These are phyloP conservation scores for Pelecanus crispus DNA, from an alignment of 2,113 vertebrate genomes.

Conservation along the genomic window DNA sequence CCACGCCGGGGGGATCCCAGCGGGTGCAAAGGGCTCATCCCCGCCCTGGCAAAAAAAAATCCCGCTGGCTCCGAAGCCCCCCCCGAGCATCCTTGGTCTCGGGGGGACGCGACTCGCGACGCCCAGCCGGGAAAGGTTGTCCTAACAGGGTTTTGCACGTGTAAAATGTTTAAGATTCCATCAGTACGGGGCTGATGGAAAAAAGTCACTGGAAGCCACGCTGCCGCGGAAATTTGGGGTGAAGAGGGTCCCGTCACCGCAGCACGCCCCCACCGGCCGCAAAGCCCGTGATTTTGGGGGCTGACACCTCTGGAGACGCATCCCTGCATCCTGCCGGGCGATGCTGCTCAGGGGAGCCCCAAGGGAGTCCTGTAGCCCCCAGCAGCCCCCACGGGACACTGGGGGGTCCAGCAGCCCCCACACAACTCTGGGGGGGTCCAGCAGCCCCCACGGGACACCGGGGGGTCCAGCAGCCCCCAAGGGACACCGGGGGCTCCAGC, in stretches of 20 bases:
- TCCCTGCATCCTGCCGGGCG: background rate
- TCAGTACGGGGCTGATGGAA: background rate
- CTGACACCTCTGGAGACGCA: background rate
- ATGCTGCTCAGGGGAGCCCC: background rate
- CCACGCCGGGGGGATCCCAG: slow-evolving; percentile 44
- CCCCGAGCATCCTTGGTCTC: fast-evolving
- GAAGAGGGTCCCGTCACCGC: background rate
- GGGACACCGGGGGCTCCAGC: too few relatives aligned
- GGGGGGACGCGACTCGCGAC: fast-evolving
- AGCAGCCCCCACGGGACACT: background rate
- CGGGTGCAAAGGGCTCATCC: slow-evolving; percentile 28
- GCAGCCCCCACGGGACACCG: too few relatives aligned
- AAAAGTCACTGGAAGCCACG: background rate
- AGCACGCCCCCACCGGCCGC: fast-evolving
- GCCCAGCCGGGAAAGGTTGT: background rate
- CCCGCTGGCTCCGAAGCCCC: fast-evolving
- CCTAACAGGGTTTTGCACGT: fast-evolving
- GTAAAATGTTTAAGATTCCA: background rate
- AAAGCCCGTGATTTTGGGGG: too few relatives aligned
- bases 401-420: background rate
- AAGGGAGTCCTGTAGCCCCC: background rate
- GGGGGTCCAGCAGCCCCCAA: too few relatives aligned
- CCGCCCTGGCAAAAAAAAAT: background rate
- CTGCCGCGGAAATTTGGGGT: background rate
- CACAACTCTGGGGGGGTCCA: background rate